These are phyloP conservation scores for Galleria mellonella DNA, from an alignment of 1,140 invertebrate genomes.

Conservation along the genomic window DNA sequence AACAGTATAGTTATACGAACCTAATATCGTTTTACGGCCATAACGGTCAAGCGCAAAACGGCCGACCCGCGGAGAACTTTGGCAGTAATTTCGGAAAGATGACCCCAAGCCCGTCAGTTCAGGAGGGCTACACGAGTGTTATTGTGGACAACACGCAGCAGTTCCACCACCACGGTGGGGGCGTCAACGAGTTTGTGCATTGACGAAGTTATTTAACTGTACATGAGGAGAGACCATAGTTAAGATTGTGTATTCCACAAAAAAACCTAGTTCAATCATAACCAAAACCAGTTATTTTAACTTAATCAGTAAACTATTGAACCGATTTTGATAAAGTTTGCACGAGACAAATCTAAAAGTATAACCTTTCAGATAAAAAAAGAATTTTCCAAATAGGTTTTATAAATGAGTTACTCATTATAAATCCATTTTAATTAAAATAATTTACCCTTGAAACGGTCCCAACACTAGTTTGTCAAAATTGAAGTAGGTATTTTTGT, in stretches of 20 bases:
- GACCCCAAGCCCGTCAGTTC: slow-evolving; percentile 37
- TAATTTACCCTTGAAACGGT: too few species aligned
- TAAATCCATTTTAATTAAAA: neutral
- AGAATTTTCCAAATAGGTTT: too few species aligned
- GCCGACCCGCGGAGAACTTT: slow-evolving; percentile 44
- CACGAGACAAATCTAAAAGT: too few species aligned
- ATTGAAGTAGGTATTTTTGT: too few species aligned
- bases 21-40: slow-evolving; percentile 60
- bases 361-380: too few species aligned
- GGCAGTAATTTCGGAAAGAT: slow-evolving; percentile 46
- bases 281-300: too few species aligned
- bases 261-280: too few species aligned
- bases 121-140: slow-evolving; percentile 62
- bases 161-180: slow-evolving; percentile 53
- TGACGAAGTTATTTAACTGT: slow-evolving; percentile 11
- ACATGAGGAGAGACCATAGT: neutral
- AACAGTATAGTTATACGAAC: slow-evolving; percentile 57
- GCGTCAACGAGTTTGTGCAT: slow-evolving; percentile 63
- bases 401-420: neutral
- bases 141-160: slow-evolving; percentile 71
- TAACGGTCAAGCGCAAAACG: slow-evolving; percentile 45
- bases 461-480: too few species aligned
- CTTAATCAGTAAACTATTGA: too few species aligned
- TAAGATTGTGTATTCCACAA: neutral
- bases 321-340: too few species aligned